Base-by-base conservation (phyloP, 2,888 invertebrate species). In the Ethmia dodecea region DNA sequence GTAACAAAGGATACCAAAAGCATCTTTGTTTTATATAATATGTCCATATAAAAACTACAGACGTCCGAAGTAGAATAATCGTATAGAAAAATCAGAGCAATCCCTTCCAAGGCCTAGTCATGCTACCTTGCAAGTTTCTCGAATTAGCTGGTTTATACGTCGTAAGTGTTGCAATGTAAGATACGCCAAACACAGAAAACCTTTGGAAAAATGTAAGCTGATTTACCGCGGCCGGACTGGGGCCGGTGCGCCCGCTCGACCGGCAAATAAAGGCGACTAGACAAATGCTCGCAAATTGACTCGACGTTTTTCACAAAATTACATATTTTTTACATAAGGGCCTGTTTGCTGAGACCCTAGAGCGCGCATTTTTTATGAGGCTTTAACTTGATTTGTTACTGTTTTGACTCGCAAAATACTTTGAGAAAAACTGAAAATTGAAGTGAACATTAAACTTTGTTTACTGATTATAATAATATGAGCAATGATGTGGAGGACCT, bases 281-380 rank as follows among this genome's bases (percentile, higher is more conserved):
- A 81, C 80, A 81, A 83, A 83, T 81, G 79, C 73, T 78, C 68
- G 66, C 75, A 83, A 83, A 84, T 84, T 81, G 80, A 81, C 79
- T 81, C 73, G 64, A 81, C 76, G 71, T 77, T 80, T 79, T 76
- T 75, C 72, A 76, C 73, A 65, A 71, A 74, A 73, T 67, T 66
- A 69, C 68, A 76, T 74, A 75, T 71, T 76, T 76, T 65, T 70
- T 61, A 58, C 56, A 52, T 49, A 64, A 65, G 49, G 47, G 49
- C 52, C 49, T 59, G 58, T 58, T 65, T 59, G 51, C 55, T 53
- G 56, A 57, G 57, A 61, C 49, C 47, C 48, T 45, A 42, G 42
- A 53, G 46, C 40, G 43, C 42, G 40, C 54, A 55, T 49, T 54
- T 42, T 44, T 42, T 34, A 56, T 40, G 37, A 40, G n/a, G 34